A percentile compares a stretch with the other conserved stretches of the same genome.
Conservation (phyloP, 30 jellyfish, hydroid and myxozoan species). For the Haliclystus octoradiatus region DNA sequence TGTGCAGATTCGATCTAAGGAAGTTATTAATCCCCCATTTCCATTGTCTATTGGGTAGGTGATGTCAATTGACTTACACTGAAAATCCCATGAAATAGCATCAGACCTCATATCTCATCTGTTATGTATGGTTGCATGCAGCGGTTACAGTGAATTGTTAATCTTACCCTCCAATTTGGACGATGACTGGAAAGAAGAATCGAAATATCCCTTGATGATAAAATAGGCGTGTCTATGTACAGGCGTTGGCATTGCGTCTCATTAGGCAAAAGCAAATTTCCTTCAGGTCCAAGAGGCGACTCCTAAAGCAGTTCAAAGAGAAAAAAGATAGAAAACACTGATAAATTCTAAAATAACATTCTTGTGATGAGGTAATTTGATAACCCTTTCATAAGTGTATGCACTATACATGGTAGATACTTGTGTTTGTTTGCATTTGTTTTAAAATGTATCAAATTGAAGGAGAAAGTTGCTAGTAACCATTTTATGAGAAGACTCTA, state of each 20-base stretch:
- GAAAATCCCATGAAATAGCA: neutral
- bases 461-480: no score
- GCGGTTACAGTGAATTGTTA: neutral
- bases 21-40: conserved; percentile 48
- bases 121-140: no score
- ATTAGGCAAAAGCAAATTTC: conserved; percentile 39
- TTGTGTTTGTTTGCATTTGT: no score
- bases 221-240: conserved; percentile 32
- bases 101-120: no score
- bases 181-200: conserved; percentile 11
- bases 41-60: conserved; percentile 35
- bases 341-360: no score
- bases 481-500: no score
- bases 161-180: conserved; percentile 36
- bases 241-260: conserved; percentile 47
- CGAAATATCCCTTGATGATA: conserved; percentile 37
- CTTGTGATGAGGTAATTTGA: no score
- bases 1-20: conserved; percentile 38
- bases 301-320: conserved; percentile 35
- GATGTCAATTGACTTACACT: conserved; percentile 33
- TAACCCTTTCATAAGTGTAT: no score
- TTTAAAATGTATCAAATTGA: no score
- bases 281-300: conserved; percentile 67
- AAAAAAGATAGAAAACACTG: neutral
- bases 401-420: no score